A percentile compares a stretch with the other conserved stretches of the same genome.
phyloP scores from a whole-genome alignment of 2,113 vertebrate species.

The Oreochromis tanganicae region DNA sequence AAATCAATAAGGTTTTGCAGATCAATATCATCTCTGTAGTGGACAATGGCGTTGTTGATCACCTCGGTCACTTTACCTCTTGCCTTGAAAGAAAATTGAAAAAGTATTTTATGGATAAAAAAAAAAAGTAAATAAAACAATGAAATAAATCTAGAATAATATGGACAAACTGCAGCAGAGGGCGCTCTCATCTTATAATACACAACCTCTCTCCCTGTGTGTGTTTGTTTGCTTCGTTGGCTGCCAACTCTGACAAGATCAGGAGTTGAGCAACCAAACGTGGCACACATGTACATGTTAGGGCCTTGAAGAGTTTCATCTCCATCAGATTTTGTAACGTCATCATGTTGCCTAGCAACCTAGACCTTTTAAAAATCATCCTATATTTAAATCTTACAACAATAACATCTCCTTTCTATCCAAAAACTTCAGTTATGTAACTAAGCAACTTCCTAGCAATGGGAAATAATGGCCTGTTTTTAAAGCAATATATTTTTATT shows the following conservation, averaged over 20 bases:
- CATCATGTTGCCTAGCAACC: background rate
- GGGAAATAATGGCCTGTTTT: background rate
- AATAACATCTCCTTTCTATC: background rate
- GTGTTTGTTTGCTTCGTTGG: background rate
- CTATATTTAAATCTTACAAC: background rate
- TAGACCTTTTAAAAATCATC: background rate
- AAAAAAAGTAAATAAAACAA: background rate
- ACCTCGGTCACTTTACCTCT: slow-evolving; percentile 80
- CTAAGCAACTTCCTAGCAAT: accelerated
- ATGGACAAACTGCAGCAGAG: background rate
- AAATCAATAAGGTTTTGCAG: slow-evolving; percentile 91
- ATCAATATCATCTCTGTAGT: slow-evolving; percentile 88
- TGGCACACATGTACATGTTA: background rate
- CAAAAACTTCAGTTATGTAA: background rate
- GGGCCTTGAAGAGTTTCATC: background rate
- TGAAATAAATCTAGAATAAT: background rate
- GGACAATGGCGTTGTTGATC: slow-evolving; percentile 78
- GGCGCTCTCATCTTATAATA: background rate
- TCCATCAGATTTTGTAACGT: background rate
- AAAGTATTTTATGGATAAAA: background rate
- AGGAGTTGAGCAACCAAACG: background rate
- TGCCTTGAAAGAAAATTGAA: slow-evolving; percentile 63
- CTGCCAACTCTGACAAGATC: background rate
- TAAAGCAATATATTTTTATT: background rate
- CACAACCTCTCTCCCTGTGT: background rate